These are phyloP conservation scores for Grus americana DNA, from an alignment of 2,113 vertebrate species.

Conservation along the genomic window DNA sequence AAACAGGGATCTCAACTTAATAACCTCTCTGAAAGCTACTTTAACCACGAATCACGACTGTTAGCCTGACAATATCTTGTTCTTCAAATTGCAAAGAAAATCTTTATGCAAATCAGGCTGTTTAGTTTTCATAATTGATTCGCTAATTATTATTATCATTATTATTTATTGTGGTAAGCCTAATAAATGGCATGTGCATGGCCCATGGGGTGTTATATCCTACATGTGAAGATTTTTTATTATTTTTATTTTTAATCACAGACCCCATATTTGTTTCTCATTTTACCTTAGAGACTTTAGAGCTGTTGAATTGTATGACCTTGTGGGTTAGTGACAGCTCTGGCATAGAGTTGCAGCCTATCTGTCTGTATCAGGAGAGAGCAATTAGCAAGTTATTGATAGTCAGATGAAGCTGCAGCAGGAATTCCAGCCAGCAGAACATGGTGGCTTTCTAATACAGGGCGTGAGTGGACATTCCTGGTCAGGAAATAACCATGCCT, in stretches of 20 bases:
- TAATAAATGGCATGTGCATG: background rate
- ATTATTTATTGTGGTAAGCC: background rate
- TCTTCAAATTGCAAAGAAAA: background rate
- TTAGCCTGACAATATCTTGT: background rate
- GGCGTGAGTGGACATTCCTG: background rate
- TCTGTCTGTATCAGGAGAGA: background rate
- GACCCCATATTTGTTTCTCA: background rate
- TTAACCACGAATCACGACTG: background rate
- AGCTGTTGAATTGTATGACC: conserved; percentile 2
- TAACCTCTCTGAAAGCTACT: background rate
- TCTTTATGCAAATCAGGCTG: background rate
- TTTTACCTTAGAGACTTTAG: conserved; percentile 12
- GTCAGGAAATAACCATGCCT: background rate
- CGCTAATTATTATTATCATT: background rate
- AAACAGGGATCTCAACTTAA: background rate
- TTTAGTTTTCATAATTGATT: background rate
- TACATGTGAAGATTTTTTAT: background rate
- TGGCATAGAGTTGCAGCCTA: background rate
- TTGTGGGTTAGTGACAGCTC: conserved; percentile 36
- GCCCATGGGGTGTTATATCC: background rate
- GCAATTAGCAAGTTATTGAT: conserved; percentile 41
- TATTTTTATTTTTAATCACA: background rate
- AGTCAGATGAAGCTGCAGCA: background rate
- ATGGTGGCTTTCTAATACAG: background rate
- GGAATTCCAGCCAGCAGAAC: background rate